Evolutionary conservation across 1,140 invertebrate genomes (phyloP), one percentile per base, ranked within the genome.

Genomic region (Potamilus streckersoni): DNA sequence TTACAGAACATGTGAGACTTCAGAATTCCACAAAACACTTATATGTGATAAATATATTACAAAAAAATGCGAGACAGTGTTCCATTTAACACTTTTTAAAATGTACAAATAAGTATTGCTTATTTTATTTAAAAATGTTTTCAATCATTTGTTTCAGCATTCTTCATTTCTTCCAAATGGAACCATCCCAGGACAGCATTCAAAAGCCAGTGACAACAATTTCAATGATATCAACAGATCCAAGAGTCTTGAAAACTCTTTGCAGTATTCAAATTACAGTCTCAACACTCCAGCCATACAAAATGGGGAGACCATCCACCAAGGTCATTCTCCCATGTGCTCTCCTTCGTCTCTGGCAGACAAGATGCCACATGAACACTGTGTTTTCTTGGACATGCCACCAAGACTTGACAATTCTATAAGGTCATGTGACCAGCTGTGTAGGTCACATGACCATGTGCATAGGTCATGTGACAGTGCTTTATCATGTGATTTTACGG

Each of bases 161-260:
- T 68, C 78, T 27, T 75, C 69, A 19, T 79, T 79, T 82, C 76
- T 83, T 70, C 78, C 84, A 2, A 85, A 85, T 64, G 84, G 84
- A 59, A 78, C 79, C n/a, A 19, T 82, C 60, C 80, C 82, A 59
- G 75, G 76, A 60, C 80, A 80, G 31, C 76, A 79, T 38, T 49
- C 38, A 49, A 71, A 73, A 70, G 78, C 69, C 69, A 85, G 80
- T 79, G 84, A 85, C 72, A 86, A 81, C 79, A 84, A 85, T 74
- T 82, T 79, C 74, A 85, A 85, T 79, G 82, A 82, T 70, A 82
- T 82, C 60, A 80, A 83, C 79, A 69, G 73, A 77, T 77, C 75
- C 72, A 77, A 77, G 66, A 80, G 74, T 56, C 66, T 80, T 69
- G 75, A 80, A 59, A 76, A 77, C 73, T 80, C 77, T 58, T 60